Conservation (phyloP, 2,797 vertebrate genomes). For the Champsocephalus gunnari region DNA sequence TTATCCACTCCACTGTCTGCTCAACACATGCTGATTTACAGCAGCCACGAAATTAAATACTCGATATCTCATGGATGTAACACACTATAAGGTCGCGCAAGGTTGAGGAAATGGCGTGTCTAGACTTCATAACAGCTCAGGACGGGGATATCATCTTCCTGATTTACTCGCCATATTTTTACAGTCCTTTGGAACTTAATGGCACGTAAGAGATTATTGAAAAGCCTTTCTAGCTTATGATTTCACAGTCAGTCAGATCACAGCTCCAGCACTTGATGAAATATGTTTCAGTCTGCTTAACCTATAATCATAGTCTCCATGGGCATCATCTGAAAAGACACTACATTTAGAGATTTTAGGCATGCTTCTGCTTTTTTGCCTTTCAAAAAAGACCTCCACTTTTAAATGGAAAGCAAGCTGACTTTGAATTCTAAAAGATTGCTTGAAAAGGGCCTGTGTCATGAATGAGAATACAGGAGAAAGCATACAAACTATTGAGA, state of each 20-base stretch:
- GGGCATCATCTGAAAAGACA: constrained; percentile 28
- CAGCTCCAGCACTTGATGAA: constrained; percentile 45
- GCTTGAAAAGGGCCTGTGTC: constrained; percentile 33
- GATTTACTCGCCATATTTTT: constrained; percentile 70
- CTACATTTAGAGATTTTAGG: constrained; percentile 10
- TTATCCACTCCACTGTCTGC: constrained; percentile 61
- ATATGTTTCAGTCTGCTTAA: constrained; percentile 51
- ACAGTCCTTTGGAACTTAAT: constrained; percentile 60
- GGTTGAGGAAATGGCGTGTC: constrained; percentile 63
- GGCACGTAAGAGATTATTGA: constrained; percentile 60
- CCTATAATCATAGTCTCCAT: constrained; percentile 37
- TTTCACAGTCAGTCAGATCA: constrained; percentile 63
- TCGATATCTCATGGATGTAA: constrained; percentile 45
- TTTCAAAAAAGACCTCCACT: constrained; percentile 23
- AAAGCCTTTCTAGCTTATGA: constrained; percentile 56
- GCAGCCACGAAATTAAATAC: constrained; percentile 45
- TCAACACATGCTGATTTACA: constrained; percentile 58
- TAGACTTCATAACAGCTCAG: constrained; percentile 55
- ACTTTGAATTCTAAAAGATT: constrained; percentile 40
- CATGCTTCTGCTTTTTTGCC: background rate
- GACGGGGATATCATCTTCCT: constrained; percentile 59
- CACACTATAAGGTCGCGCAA: constrained; percentile 41
- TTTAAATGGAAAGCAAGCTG: constrained; percentile 41
- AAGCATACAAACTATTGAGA: constrained; percentile 40
- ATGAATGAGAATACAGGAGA: constrained; percentile 37